Conservation (phyloP, 2,888 invertebrate species). For the Cataglyphis cursor region DNA sequence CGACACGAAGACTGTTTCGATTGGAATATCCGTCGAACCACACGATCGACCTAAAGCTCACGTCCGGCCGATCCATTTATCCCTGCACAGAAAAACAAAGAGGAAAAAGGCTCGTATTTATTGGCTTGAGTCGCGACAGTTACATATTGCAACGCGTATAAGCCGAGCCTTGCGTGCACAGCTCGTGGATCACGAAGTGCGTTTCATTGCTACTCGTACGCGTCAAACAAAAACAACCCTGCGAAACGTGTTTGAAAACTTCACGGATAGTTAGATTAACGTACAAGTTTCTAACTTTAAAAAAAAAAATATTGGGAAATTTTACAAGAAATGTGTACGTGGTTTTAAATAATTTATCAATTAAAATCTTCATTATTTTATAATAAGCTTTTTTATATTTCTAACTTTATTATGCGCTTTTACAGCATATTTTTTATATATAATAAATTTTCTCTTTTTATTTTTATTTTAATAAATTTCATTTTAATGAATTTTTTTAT, state of each 20-base stretch:
- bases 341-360: not conserved
- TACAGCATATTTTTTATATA: not conserved
- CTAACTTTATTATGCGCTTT: not conserved
- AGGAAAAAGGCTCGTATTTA: conserved; percentile 72
- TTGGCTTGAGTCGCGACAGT: conserved; percentile 77
- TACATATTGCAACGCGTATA: conserved; percentile 77
- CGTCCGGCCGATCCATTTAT: conserved; percentile 75
- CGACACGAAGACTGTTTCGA: conserved; percentile 60
- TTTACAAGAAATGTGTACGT: not conserved
- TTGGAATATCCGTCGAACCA: conserved; percentile 62
- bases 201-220: conserved; percentile 44
- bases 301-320: not conserved
- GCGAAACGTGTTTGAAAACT: not conserved
- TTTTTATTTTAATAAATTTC: too few species aligned
- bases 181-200: conserved; percentile 49
- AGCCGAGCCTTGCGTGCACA: conserved; percentile 42
- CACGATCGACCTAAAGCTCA: conserved; percentile 66
- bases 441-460: not conserved
- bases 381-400: not conserved
- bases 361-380: not conserved
- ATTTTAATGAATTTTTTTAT: not conserved
- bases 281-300: not conserved
- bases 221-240: not conserved
- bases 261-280: not conserved
- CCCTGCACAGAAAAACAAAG: conserved; percentile 52